Evolutionary conservation across 37 sponge, comb jelly and placozoan genomes (phyloP).

Genomic region (Eunapius fragilis): DNA sequence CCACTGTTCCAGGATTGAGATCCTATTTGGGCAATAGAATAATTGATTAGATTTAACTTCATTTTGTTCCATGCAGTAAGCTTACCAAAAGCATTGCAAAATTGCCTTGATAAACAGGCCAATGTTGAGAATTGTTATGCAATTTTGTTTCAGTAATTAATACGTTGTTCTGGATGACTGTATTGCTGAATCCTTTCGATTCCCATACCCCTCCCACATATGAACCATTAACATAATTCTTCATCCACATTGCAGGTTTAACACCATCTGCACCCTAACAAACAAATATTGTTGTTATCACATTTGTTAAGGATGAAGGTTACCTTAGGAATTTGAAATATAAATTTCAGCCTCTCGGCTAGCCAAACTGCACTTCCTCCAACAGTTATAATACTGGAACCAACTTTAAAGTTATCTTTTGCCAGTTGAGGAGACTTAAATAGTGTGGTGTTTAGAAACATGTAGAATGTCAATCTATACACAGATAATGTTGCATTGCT

Average conservation of each 20-base stretch:
- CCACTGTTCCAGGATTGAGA: slow-evolving; percentile 14
- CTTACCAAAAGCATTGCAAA: slow-evolving; percentile 56
- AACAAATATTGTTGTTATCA: neutral
- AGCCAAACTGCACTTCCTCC: neutral
- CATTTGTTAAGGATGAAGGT: neutral
- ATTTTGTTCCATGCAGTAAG: too few species aligned
- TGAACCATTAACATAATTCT: neutral
- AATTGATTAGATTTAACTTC: neutral
- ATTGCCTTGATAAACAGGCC: slow-evolving; percentile 16
- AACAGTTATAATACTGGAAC: neutral
- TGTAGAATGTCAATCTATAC: neutral
- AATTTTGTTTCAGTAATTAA: neutral
- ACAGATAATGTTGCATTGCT: neutral
- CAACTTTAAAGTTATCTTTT: neutral
- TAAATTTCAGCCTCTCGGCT: neutral
- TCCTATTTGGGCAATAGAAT: slow-evolving; percentile 24
- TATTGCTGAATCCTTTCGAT: slow-evolving; percentile 1
- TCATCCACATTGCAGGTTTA: slow-evolving; percentile 45
- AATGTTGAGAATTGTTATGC: neutral
- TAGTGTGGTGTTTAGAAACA: neutral
- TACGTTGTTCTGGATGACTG: neutral
- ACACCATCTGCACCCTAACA: slow-evolving; percentile 84
- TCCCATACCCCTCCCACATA: slow-evolving; percentile 42
- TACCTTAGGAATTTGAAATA: neutral
- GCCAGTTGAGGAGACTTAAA: neutral